Evolutionary conservation across 2,797 vertebrate species (phyloP).

Genomic region (Scolopax rusticola): DNA sequence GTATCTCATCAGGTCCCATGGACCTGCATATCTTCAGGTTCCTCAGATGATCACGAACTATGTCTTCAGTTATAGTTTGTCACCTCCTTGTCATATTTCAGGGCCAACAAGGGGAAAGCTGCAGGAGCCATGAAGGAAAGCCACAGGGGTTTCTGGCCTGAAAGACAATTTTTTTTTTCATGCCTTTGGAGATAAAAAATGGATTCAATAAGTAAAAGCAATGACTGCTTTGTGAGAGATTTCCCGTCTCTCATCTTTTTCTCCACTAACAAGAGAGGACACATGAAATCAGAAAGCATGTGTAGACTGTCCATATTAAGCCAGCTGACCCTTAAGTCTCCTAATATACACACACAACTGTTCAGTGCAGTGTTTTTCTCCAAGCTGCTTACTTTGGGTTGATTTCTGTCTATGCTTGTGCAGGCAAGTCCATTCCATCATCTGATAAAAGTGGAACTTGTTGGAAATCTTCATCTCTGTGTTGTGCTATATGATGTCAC

Average conservation of each 20-base stretch:
- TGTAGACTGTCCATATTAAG: background rate
- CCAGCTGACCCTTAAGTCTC: background rate
- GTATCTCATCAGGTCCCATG: no score
- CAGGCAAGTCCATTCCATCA: background rate
- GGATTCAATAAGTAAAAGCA: background rate
- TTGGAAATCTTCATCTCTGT: background rate
- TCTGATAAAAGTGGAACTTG: background rate
- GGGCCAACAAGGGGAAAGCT: background rate
- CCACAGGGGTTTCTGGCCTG: background rate
- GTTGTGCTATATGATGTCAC: background rate
- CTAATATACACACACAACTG: background rate
- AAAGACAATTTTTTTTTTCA: background rate
- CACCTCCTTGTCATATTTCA: background rate
- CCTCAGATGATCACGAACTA: no score
- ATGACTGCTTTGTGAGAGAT: background rate
- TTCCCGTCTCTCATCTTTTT: background rate
- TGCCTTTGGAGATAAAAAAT: background rate
- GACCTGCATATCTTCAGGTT: no score
- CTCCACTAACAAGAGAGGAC: background rate
- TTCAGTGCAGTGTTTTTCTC: background rate
- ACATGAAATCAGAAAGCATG: background rate
- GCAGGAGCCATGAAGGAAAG: background rate
- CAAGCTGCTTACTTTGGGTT: background rate
- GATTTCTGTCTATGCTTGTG: background rate
- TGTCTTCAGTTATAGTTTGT: no score